A percentile compares a stretch with the other conserved stretches of the same genome.
phyloP scores from a whole-genome alignment of 2,113 vertebrate genomes.

The Colaptes auratus region DNA sequence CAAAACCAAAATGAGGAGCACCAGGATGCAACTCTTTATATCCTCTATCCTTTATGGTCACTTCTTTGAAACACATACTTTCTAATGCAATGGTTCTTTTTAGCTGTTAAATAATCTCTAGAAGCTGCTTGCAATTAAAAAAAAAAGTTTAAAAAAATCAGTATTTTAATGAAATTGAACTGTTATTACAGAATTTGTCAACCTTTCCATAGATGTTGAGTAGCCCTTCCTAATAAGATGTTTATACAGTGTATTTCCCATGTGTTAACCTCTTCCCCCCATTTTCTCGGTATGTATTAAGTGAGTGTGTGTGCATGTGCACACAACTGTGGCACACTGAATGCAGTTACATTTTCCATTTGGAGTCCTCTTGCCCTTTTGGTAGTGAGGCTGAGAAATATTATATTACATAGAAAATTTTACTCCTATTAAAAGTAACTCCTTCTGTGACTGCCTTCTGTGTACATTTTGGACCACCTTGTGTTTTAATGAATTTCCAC shows the following conservation, averaged over 20 bases:
- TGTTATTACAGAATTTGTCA: conserved; percentile 12
- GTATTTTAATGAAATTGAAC: conserved; percentile 3
- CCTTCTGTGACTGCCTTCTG: conserved; percentile 59
- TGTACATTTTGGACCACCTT: conserved; percentile 44
- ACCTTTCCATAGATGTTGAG: conserved; percentile 51
- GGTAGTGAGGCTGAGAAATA: conserved; percentile 60
- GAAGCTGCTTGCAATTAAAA: background rate
- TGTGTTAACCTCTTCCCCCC: background rate
- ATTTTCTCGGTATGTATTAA: background rate
- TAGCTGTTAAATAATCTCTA: background rate
- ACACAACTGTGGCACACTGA: background rate
- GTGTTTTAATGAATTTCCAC: conserved; percentile 65
- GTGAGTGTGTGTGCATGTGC: background rate
- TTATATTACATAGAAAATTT: conserved; percentile 67
- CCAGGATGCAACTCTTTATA: background rate
- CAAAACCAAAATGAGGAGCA: background rate
- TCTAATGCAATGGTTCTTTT: background rate
- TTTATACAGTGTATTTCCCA: conserved; percentile 26
- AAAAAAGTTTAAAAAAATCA: background rate
- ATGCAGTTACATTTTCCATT: conserved; percentile 65
- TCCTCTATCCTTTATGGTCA: background rate
- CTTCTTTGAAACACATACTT: background rate
- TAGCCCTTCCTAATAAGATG: conserved; percentile 13
- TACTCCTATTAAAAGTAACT: conserved; percentile 66
- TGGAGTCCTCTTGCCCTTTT: conserved; percentile 24